A percentile compares a stretch with the other conserved stretches of the same genome.
Conservation (phyloP, 2,888 invertebrate genomes). For the Hermaeophaga mercurialis region DNA sequence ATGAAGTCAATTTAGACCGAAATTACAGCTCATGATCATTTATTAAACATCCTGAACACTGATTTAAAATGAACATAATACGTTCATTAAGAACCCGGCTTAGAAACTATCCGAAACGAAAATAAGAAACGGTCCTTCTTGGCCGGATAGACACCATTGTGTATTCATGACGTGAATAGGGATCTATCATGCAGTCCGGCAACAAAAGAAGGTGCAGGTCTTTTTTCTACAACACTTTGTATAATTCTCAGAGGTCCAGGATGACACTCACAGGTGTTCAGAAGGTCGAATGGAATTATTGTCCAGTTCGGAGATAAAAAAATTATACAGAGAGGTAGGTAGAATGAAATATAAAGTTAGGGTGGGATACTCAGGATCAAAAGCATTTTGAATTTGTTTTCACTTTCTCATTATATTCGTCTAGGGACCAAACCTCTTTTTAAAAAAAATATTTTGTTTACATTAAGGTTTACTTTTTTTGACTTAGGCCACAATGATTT, state of each 20-base stretch:
- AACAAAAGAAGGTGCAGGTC: constrained; percentile 22
- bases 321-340: no score
- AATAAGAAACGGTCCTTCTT: constrained; percentile 9
- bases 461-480: no score
- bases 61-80: not conserved
- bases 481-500: no score
- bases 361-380: no score
- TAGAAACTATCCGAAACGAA: not conserved
- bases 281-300: not conserved
- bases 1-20: no score
- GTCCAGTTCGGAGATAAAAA: not conserved
- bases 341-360: no score
- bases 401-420: no score
- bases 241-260: not conserved
- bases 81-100: constrained; percentile 2
- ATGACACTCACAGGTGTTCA: constrained; percentile 19
- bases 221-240: not conserved
- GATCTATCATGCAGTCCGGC: not conserved
- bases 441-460: no score
- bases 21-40: not conserved
- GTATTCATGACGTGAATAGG: constrained; percentile 3
- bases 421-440: no score
- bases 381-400: no score
- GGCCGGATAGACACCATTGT: constrained; percentile 2
- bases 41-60: not conserved